Percentiles rank a stretch among this genome's conserved stretches.
Evolutionary conservation across 1,140 invertebrate genomes (phyloP).

Genomic region (Cepaea nemoralis): DNA sequence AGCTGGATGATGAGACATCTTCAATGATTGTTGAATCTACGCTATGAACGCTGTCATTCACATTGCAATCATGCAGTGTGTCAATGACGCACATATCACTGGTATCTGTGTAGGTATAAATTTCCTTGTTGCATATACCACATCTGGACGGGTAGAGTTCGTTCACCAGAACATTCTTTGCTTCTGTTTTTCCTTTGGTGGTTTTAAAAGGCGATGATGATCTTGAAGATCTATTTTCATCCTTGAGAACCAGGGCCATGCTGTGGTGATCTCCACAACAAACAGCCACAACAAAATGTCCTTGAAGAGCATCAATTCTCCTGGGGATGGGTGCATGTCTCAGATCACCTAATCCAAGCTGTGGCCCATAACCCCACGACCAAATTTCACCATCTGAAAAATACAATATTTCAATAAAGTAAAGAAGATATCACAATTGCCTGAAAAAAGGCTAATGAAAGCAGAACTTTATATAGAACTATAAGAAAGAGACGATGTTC

Average conservation of each 20-base stretch:
- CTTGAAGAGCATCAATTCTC: slow-evolving; percentile 80
- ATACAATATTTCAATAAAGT: neutral
- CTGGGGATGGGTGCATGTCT: slow-evolving; percentile 71
- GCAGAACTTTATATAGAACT: too few species aligned
- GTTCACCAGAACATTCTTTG: slow-evolving; percentile 75
- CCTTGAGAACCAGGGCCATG: slow-evolving; percentile 77
- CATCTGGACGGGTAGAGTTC: slow-evolving; percentile 58
- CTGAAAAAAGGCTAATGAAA: too few species aligned
- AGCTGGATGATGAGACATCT: slow-evolving; percentile 18
- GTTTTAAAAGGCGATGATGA: slow-evolving; percentile 74
- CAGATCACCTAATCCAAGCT: slow-evolving; percentile 77
- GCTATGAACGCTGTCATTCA: slow-evolving; percentile 20
- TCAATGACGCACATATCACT: slow-evolving; percentile 79
- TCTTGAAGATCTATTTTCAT: neutral
- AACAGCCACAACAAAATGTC: slow-evolving; percentile 77
- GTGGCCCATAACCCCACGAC: slow-evolving; percentile 81
- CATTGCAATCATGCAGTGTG: slow-evolving; percentile 38
- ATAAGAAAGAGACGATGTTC: too few species aligned
- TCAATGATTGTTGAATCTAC: slow-evolving; percentile 27
- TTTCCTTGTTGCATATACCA: slow-evolving; percentile 62
- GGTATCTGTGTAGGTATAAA: slow-evolving; percentile 77
- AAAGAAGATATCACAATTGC: too few species aligned
- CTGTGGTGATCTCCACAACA: slow-evolving; percentile 80
- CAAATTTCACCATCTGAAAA: slow-evolving; percentile 83
- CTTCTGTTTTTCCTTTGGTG: slow-evolving; percentile 76